Evolutionary conservation across 2,888 invertebrate species (phyloP).

Genomic region (Lasioglossum pauxillum): DNA sequence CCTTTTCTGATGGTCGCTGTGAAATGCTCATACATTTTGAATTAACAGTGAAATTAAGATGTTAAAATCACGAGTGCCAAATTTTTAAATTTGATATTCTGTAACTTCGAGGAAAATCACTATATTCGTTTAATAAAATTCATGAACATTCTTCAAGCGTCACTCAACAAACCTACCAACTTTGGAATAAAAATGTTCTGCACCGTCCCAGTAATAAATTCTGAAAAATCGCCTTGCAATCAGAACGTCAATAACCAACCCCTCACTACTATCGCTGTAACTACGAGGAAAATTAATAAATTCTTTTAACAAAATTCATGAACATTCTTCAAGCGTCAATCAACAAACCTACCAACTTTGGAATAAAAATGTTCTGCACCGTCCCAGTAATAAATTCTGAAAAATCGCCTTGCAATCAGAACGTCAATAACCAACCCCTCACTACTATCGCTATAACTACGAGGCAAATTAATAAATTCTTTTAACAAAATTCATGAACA

Average conservation of each 20-base stretch:
- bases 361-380: background rate
- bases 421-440: background rate
- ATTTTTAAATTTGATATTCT: background rate
- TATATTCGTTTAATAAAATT: background rate
- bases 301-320: too few relatives aligned
- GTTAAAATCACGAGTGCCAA: background rate
- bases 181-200: background rate
- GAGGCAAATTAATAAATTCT: too few relatives aligned
- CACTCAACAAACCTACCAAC: background rate
- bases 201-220: background rate
- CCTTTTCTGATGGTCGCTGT: background rate
- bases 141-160: background rate
- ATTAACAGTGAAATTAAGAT: background rate
- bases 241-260: background rate
- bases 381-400: background rate
- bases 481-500: too few relatives aligned
- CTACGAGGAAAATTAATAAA: too few relatives aligned
- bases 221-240: background rate
- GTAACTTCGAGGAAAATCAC: background rate
- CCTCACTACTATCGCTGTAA: background rate
- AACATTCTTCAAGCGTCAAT: background rate
- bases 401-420: background rate
- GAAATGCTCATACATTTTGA: background rate
- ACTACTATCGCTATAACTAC: background rate
- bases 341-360: background rate